A percentile compares a stretch with the other conserved stretches of the same genome.
Evolutionary conservation across 2,113 vertebrate species (phyloP).

Genomic region (Psammodynastes pulverulentus): DNA sequence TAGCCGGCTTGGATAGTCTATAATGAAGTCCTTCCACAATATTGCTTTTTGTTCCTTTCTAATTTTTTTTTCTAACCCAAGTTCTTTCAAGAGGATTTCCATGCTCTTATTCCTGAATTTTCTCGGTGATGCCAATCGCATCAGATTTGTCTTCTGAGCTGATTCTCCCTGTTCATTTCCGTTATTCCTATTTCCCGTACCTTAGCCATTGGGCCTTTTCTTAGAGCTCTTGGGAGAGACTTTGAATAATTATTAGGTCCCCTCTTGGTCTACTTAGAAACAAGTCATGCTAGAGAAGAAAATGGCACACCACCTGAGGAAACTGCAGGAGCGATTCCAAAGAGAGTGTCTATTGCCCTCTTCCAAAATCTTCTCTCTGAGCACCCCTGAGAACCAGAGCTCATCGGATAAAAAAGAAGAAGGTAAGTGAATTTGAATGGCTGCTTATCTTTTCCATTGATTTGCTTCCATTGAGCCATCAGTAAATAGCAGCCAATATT

Average conservation of each 20-base stretch:
- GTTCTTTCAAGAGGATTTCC: not conserved
- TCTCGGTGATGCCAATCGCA: not conserved
- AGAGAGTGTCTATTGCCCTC: not conserved
- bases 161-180: not conserved
- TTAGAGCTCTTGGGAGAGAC: not conserved
- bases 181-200: not conserved
- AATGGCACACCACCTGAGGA: conserved; percentile 63
- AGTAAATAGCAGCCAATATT: not conserved
- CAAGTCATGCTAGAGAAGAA: conserved; percentile 60
- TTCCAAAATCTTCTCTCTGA: not conserved
- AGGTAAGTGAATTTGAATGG: not conserved
- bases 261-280: conserved; percentile 49
- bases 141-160: not conserved
- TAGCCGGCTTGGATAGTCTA: not conserved
- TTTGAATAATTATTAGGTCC: not conserved
- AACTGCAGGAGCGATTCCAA: conserved; percentile 44
- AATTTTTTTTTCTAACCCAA: not conserved
- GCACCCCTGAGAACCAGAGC: not conserved
- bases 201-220: not conserved
- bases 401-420: not conserved
- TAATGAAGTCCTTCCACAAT: not conserved
- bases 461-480: not conserved
- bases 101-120: not conserved
- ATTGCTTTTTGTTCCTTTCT: not conserved
- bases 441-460: not conserved